phyloP scores from a whole-genome alignment of 2,797 vertebrate genomes.

The Smutsia temminckii region DNA sequence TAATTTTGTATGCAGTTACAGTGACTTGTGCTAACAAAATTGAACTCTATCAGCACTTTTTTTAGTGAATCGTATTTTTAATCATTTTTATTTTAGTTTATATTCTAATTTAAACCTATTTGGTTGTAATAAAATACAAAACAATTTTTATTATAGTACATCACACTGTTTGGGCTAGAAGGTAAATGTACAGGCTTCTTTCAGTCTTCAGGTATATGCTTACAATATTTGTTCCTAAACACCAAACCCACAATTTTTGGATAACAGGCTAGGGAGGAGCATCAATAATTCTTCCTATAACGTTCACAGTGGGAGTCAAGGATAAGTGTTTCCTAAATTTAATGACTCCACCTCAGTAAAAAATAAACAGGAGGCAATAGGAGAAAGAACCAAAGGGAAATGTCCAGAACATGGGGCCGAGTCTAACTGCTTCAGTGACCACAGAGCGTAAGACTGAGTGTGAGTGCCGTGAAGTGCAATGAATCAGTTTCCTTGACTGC shows the following conservation, averaged over 20 bases:
- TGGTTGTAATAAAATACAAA: background rate
- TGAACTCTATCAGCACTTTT: background rate
- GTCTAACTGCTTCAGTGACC: background rate
- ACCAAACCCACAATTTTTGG: background rate
- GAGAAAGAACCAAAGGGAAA: background rate
- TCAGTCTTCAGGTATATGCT: background rate
- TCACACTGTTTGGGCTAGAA: background rate
- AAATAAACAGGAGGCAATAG: background rate
- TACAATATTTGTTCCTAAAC: background rate
- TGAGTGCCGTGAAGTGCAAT: background rate
- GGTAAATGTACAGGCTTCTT: background rate
- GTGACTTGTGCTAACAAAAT: background rate
- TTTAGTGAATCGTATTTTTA: background rate
- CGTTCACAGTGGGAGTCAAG: background rate
- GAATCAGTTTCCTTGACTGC: background rate
- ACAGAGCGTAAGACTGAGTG: background rate
- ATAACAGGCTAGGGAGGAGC: background rate
- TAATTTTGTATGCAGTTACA: background rate
- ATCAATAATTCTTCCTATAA: background rate
- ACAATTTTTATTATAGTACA: background rate
- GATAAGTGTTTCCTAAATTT: slow-evolving; percentile 21
- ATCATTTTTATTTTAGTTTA: background rate
- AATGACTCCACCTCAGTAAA: slow-evolving; percentile 4
- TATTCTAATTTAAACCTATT: background rate
- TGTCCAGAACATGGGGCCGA: background rate